Percentiles rank a stretch among this genome's conserved stretches.
Evolutionary conservation across 2,113 vertebrate genomes (phyloP).

Genomic region (Psammodynastes pulverulentus): DNA sequence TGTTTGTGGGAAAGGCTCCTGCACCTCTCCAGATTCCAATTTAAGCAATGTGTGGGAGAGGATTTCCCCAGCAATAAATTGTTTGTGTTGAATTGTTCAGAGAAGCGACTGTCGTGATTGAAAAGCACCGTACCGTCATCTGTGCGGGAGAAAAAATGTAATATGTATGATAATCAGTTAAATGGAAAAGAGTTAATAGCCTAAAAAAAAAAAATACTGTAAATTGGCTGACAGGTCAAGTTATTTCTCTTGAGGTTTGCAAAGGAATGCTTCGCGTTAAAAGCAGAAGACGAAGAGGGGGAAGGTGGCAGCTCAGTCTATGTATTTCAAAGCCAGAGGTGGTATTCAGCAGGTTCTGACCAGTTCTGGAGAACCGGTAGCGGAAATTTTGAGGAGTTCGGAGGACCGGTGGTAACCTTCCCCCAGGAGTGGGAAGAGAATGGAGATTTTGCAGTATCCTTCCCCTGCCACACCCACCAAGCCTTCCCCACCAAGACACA

Average conservation of each 20-base stretch:
- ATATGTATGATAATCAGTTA: constrained; percentile 11
- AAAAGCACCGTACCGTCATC: background rate
- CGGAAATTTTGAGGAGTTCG: too few species aligned
- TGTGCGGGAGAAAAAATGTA: background rate
- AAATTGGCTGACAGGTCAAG: background rate
- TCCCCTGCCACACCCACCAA: too few species aligned
- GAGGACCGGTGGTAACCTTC: too few species aligned
- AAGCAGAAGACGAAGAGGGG: background rate
- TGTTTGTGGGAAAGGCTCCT: background rate
- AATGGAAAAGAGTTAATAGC: background rate
- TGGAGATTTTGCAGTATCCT: too few species aligned
- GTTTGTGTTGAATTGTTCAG: background rate
- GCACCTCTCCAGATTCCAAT: background rate
- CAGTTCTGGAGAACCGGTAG: too few species aligned
- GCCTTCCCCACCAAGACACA: too few species aligned
- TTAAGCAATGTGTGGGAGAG: background rate
- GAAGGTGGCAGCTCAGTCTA: background rate
- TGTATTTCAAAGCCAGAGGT: background rate
- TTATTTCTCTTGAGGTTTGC: constrained; percentile 3
- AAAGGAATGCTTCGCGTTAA: background rate
- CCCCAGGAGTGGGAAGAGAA: too few species aligned
- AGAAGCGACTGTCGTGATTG: background rate
- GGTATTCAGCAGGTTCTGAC: too few species aligned
- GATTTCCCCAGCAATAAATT: background rate
- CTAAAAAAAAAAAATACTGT: constrained; percentile 7